Evolutionary conservation across 30 jellyfish, hydroid and myxozoan genomes (phyloP).

Genomic region (Rhopilema esculentum): DNA sequence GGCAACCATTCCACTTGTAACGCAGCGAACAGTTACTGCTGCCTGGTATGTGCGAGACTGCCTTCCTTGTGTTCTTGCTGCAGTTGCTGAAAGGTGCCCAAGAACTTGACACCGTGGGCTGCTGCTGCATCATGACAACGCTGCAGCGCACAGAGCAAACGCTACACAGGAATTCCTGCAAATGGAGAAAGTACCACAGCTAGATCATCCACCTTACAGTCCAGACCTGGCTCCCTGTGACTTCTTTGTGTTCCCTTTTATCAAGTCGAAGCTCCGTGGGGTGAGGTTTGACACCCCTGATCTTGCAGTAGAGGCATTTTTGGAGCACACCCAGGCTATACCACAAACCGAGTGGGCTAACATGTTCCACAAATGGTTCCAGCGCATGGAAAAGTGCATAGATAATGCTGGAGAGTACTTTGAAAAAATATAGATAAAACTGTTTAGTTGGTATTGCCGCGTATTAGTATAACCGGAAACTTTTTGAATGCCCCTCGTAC

Average conservation of each 20-base stretch:
- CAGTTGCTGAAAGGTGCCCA: slow-evolving; percentile 9
- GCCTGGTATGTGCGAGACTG: not conserved
- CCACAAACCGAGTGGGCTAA: slow-evolving; percentile 2
- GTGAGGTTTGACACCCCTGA: slow-evolving; percentile 21
- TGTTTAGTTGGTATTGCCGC: no score
- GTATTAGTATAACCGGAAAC: no score
- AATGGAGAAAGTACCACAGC: no score
- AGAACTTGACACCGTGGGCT: not conserved
- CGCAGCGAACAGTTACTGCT: not conserved
- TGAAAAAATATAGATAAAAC: no score
- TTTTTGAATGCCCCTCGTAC: no score
- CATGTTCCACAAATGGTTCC: slow-evolving; percentile 15
- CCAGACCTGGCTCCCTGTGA: slow-evolving; percentile 74
- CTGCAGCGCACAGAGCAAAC: slow-evolving; percentile 1
- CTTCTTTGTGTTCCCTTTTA: slow-evolving; percentile 38
- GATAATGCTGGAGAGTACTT: slow-evolving; percentile 29
- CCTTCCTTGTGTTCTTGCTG: slow-evolving; percentile 10
- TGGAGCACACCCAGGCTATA: slow-evolving; percentile 6
- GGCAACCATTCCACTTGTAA: slow-evolving; percentile 16
- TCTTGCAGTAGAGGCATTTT: slow-evolving; percentile 19
- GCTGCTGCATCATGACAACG: slow-evolving; percentile 11
- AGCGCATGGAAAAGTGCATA: not conserved
- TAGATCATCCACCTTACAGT: no score
- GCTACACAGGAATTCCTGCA: no score
- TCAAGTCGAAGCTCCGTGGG: slow-evolving; percentile 17